These are phyloP conservation scores for Onthophagus sagittarius DNA, from an alignment of 2,888 invertebrate species.

Conservation along the genomic window DNA sequence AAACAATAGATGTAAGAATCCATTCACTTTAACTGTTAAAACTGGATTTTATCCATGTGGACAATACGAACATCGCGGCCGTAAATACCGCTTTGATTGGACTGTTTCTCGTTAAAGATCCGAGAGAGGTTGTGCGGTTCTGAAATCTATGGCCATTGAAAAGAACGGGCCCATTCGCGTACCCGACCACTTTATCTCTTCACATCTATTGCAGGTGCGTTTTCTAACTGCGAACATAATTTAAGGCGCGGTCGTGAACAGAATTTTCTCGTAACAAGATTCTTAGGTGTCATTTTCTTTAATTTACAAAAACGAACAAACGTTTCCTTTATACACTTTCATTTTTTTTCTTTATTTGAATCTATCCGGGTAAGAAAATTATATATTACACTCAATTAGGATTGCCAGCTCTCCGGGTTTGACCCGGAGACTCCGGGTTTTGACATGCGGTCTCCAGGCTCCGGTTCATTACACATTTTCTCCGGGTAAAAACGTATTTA, in stretches of 20 bases:
- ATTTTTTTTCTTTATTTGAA: too few relatives aligned
- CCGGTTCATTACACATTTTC: too few relatives aligned
- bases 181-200: neutral
- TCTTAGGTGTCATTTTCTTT: neutral
- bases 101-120: neutral
- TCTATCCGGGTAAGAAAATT: too few relatives aligned
- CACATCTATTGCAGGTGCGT: conserved; percentile 25
- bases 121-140: neutral
- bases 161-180: neutral
- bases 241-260: conserved; percentile 24
- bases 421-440: too few relatives aligned
- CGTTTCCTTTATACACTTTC: too few relatives aligned
- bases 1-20: too few relatives aligned
- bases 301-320: neutral
- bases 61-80: neutral
- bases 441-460: too few relatives aligned
- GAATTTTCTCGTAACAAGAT: neutral
- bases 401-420: too few relatives aligned
- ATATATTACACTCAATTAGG: too few relatives aligned
- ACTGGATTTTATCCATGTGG: neutral
- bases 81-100: neutral
- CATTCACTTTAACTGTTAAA: neutral
- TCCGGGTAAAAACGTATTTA: too few relatives aligned
- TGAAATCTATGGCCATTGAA: neutral
- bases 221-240: conserved; percentile 25